Conservation (phyloP, 1,140 invertebrate genomes). For the Gryon sp. region DNA sequence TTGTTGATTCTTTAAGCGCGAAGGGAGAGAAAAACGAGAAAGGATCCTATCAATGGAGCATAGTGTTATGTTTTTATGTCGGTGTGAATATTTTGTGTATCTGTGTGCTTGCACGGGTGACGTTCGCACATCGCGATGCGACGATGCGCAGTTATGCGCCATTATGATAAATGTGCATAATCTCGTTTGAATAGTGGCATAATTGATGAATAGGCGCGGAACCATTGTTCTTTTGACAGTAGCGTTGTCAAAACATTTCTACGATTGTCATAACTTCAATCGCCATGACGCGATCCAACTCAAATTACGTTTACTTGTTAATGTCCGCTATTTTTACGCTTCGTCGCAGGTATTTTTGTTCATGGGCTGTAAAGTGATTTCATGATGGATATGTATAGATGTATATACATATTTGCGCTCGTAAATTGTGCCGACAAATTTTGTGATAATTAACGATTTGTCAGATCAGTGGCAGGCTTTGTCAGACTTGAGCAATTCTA, state of each 20-base stretch:
- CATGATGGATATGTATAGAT: too few species aligned
- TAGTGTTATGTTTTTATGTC: too few species aligned
- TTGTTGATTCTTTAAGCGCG: constrained; percentile 38
- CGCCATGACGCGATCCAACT: neutral
- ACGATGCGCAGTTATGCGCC: constrained; percentile 45
- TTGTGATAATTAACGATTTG: too few species aligned
- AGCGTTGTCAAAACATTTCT: constrained; percentile 52
- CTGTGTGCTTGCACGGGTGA: too few species aligned
- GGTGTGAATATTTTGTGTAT: too few species aligned
- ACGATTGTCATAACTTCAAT: constrained; percentile 30
- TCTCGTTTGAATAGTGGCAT: constrained; percentile 54
- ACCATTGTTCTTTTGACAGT: constrained; percentile 48
- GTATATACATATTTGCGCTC: too few species aligned
- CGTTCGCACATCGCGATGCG: constrained; percentile 56
- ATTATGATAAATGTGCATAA: constrained; percentile 57
- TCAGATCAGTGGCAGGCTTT: too few species aligned
- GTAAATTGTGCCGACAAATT: too few species aligned
- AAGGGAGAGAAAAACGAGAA: constrained; percentile 29
- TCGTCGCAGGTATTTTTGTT: neutral
- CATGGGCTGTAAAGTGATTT: too few species aligned
- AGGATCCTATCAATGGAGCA: constrained; percentile 39
- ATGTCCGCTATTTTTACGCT: constrained; percentile 4
- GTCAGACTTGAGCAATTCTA: too few species aligned
- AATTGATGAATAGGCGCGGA: constrained; percentile 54
- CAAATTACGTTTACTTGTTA: constrained; percentile 35